Percentiles rank a stretch among this genome's conserved stretches.
Evolutionary conservation across 2,113 vertebrate genomes (phyloP).

Genomic region (Leiothrix lutea): DNA sequence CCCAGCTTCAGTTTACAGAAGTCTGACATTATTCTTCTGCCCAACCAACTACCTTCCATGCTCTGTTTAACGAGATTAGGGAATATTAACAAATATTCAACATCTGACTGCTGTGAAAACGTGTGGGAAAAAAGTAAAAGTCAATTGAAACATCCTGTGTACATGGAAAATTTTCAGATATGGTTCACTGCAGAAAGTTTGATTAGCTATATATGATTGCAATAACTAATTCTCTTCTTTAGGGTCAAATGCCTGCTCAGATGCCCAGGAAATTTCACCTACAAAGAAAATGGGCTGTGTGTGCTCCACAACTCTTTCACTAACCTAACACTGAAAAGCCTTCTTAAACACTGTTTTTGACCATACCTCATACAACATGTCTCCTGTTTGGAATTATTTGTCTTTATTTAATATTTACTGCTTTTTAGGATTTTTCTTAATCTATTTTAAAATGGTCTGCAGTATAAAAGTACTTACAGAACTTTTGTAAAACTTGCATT

Average conservation of each 20-base stretch:
- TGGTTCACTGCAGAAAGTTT: slow-evolving; percentile 51
- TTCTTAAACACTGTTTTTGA: slow-evolving; percentile 28
- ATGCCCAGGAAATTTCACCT: slow-evolving; percentile 65
- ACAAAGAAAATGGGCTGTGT: slow-evolving; percentile 50
- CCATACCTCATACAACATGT: slow-evolving; percentile 6
- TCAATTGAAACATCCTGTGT: slow-evolving; percentile 15
- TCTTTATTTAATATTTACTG: slow-evolving; percentile 37
- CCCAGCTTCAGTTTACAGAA: not conserved
- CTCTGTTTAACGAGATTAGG: slow-evolving; percentile 56
- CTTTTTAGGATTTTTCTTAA: not conserved
- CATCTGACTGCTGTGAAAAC: slow-evolving; percentile 28
- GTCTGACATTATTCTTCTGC: not conserved
- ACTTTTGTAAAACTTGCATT: not conserved
- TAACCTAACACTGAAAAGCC: slow-evolving; percentile 29
- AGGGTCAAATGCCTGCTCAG: slow-evolving; percentile 65
- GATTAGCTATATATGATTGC: slow-evolving; percentile 74
- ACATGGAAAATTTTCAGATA: slow-evolving; percentile 62
- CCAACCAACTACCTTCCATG: not conserved
- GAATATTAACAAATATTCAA: slow-evolving; percentile 62
- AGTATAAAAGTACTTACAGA: not conserved
- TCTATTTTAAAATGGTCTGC: not conserved
- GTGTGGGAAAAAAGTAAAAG: not conserved
- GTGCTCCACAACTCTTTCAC: not conserved
- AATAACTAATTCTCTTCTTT: slow-evolving; percentile 73
- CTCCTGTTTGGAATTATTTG: not conserved